These are phyloP conservation scores for Dermochelys coriacea DNA, from an alignment of 2,797 vertebrate species.

Conservation along the genomic window DNA sequence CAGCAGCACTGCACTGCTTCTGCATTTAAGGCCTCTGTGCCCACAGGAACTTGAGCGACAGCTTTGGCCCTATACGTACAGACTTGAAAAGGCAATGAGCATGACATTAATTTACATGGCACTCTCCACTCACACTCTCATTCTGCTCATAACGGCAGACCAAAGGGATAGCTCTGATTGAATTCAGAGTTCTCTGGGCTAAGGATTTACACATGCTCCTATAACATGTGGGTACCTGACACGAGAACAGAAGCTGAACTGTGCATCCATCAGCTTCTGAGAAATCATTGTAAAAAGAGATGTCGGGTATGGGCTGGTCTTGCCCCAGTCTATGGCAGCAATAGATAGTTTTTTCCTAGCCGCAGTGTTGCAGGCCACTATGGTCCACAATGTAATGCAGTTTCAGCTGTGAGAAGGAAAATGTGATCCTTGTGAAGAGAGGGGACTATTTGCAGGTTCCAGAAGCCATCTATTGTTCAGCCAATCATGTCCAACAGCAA, in stretches of 20 bases:
- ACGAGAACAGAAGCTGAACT: neutral
- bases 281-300: neutral
- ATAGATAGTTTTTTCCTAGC: neutral
- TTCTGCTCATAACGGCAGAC: neutral
- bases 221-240: neutral
- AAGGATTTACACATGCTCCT: neutral
- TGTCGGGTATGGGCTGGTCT: neutral
- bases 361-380: neutral
- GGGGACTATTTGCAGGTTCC: neutral
- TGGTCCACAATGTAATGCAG: neutral
- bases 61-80: neutral
- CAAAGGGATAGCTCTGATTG: neutral
- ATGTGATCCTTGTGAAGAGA: neutral
- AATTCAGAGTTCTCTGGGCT: neutral
- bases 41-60: fast-evolving
- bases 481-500: neutral
- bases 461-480: neutral
- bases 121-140: neutral
- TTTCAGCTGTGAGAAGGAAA: neutral
- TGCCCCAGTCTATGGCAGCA: neutral
- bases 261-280: neutral
- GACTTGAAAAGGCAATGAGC: neutral
- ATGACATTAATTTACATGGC: fast-evolving
- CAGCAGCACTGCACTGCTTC: neutral
- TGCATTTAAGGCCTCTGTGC: fast-evolving